Conservation (phyloP, 2,888 invertebrate species). For the Tachina lurida region DNA sequence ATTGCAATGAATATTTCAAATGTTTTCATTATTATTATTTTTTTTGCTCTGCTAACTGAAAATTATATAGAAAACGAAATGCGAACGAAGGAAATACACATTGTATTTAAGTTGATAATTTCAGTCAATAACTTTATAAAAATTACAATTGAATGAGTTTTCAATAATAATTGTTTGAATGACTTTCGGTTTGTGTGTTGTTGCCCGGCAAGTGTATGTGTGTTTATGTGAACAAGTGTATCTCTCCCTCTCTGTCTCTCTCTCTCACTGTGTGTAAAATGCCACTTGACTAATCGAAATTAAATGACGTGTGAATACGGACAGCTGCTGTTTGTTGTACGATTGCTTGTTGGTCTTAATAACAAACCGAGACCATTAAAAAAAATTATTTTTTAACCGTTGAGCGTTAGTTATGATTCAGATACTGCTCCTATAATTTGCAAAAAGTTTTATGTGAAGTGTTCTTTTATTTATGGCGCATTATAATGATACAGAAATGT, state of each 20-base stretch:
- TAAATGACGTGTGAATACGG: slow-evolving; percentile 82
- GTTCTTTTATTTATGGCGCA: neutral
- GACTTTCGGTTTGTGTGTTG: slow-evolving; percentile 41
- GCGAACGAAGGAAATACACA: slow-evolving; percentile 14
- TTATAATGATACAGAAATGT: slow-evolving; percentile 14
- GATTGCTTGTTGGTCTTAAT: slow-evolving; percentile 28
- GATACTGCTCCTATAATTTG: slow-evolving; percentile 53
- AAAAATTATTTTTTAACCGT: slow-evolving; percentile 45
- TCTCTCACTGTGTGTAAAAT: slow-evolving; percentile 33
- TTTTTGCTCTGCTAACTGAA: neutral
- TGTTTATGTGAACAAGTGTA: neutral
- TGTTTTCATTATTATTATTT: slow-evolving; percentile 2
- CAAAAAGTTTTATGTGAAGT: neutral
- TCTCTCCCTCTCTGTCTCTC: no score
- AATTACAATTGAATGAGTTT: slow-evolving; percentile 67
- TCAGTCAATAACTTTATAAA: slow-evolving; percentile 59
- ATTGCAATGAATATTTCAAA: slow-evolving; percentile 56
- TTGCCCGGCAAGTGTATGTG: neutral
- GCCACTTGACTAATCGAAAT: slow-evolving; percentile 81
- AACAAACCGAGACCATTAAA: neutral
- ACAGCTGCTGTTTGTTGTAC: slow-evolving; percentile 78
- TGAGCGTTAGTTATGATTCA: slow-evolving; percentile 49
- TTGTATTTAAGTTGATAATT: slow-evolving; percentile 39
- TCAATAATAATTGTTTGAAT: slow-evolving; percentile 57
- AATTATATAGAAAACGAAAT: slow-evolving; percentile 38